Evolutionary conservation across 2,797 vertebrate species (phyloP), one percentile per base, ranked within the genome.

Genomic region (Epinephelus malabaricus): DNA sequence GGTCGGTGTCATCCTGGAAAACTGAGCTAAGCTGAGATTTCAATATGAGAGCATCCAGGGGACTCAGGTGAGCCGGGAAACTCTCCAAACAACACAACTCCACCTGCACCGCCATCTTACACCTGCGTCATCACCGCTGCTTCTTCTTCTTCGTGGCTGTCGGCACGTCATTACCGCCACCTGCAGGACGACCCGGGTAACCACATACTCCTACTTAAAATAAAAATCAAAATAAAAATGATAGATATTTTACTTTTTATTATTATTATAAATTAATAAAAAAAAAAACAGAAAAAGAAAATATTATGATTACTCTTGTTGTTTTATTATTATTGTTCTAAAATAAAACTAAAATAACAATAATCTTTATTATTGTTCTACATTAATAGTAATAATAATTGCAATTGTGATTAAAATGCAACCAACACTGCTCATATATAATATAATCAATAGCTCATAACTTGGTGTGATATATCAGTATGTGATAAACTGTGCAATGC

Each of bases 31-130:
- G 82, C 1, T 94, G 77, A 4, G 70, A 68, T 1, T 73, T 40
- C 0, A 62, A 7, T 0, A 95, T 27, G 6, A 95, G 27, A 0
- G 81, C 93, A 5, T 95, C 90, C 23, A 95, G 77, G 17, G 88
- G 94, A 76, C 92, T 89, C 25, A 94, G 34, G 54, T 92, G 86
- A 0, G 87, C 0, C 0, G 95, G 95, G 25, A 96, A 95, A 8
- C 27, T 27, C 0, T 95, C 92, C 58, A 91, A 12, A 8, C 70
- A 76, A 0, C 67, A 67, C 75, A 95, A 2, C 54, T 93, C 86
- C 2, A 86, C 87, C 59, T 75, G 88, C 6, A 62, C 79, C 78
- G 93, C 94, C 96, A 95, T 95, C 23, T 86, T 92, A 13, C 4
- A 7, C 6, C 69, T 69, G 23, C 81, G 77, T 85, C 79, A 47